These are phyloP conservation scores for Spheniscus mendiculus DNA, from an alignment of 2,113 vertebrate genomes.

Conservation along the genomic window DNA sequence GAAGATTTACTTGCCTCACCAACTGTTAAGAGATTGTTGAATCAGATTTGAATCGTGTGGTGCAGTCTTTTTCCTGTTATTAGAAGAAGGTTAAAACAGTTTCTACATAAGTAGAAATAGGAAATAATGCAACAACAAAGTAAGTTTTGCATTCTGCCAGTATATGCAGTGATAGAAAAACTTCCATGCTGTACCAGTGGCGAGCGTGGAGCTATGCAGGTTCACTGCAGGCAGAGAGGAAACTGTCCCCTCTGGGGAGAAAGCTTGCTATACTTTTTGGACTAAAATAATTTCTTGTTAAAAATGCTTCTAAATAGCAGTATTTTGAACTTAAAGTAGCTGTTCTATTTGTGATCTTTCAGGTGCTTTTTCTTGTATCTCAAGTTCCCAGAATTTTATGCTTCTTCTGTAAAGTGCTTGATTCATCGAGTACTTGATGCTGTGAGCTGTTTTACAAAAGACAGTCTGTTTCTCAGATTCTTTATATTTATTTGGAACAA, in stretches of 20 bases:
- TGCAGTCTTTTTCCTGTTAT: background rate
- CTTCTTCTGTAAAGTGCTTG: slow-evolving; percentile 1
- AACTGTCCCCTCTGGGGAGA: background rate
- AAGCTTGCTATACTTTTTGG: background rate
- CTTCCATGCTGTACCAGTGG: background rate
- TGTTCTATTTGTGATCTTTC: background rate
- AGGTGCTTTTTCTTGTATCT: slow-evolving; percentile 3
- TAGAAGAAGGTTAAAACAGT: background rate
- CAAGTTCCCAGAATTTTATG: background rate
- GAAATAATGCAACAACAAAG: background rate
- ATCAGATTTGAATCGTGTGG: background rate
- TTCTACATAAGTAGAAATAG: background rate
- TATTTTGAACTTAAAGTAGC: background rate
- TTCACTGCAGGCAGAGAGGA: background rate
- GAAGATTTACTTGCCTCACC: background rate
- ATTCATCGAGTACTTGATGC: background rate
- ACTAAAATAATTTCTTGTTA: background rate
- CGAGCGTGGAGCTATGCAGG: background rate
- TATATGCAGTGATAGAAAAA: background rate
- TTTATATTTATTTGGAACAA: slow-evolving; percentile 30
- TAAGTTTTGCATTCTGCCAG: background rate
- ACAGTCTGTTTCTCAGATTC: slow-evolving; percentile 24
- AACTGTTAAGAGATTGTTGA: background rate
- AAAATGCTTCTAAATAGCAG: background rate
- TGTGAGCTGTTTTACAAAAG: background rate